Base-by-base conservation (phyloP, 2,797 vertebrate genomes). In the Pampus argenteus region DNA sequence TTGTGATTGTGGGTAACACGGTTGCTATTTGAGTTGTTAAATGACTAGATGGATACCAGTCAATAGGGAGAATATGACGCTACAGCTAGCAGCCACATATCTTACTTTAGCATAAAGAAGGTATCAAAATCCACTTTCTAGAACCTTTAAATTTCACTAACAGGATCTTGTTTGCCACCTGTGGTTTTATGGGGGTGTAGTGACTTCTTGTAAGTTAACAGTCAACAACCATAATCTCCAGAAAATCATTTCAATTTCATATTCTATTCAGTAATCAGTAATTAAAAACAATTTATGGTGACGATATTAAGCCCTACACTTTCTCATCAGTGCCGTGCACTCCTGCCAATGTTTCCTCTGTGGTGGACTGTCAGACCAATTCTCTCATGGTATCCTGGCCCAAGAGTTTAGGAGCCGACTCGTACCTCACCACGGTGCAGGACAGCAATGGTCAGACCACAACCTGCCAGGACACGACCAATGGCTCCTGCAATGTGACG, bases 321-420 rank as follows among this genome's bases (percentile, higher is more conserved):
- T 29, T 45, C 60, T 60, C 47, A 44, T 25, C 74, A 95, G 95
- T 87, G 11, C 95, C 95, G 0, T 95, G 95, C 60, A 85, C 77
- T 29, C 93, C 94, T n/a, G 80, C 38, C 45, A 82, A 87, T 13
- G 5, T 90, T 64, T 76, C 77, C 1, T 56, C 91, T 7, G 26
- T 23, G 51, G 56, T 94, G 22, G 42, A 76, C 79, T 96, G 95
- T 50, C 38, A 75, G 14, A 38, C 52, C 28, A 91, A 84, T 2
- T 15, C 57, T 50, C 79, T 94, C 82, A 63, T 51, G 0, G 79
- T 94, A 28, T 92, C 74, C 49, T 95, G 95, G 95, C 71, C 76
- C 1, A 42, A 86, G 63, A 92, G 89, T 17, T 5, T 45, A 0
- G 95, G 94, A 11, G 93, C 92, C 0, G 88, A 93, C 44, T 87